Evolutionary conservation across 1,140 invertebrate species (phyloP).

Genomic region (Eriocheir sinensis): DNA sequence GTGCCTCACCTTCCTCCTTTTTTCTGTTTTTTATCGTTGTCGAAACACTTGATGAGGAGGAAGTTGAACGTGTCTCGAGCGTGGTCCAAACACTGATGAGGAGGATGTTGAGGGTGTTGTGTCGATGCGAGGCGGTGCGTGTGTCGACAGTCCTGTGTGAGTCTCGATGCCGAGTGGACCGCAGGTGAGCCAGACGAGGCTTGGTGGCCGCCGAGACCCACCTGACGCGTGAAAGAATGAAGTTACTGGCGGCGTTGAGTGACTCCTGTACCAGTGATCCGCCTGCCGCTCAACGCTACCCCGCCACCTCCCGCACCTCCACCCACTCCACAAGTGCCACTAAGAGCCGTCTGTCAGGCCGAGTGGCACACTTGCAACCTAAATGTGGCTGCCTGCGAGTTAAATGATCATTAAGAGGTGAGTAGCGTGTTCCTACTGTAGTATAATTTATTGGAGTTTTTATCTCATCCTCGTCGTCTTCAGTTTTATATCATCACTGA

Average conservation of each 20-base stretch:
- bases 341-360: slow-evolving; percentile 19
- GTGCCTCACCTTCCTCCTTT: background rate
- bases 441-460: background rate
- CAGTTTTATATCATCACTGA: background rate
- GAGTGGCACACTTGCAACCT: slow-evolving; percentile 11
- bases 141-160: background rate
- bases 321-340: background rate
- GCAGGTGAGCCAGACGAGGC: background rate
- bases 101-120: background rate
- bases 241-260: slow-evolving; percentile 3
- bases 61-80: background rate
- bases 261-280: slow-evolving; percentile 10
- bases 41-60: background rate
- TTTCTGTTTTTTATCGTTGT: background rate
- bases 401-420: slow-evolving; percentile 17
- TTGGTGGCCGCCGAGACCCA: background rate
- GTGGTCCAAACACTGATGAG: background rate
- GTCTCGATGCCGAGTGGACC: background rate
- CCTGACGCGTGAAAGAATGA: slow-evolving; percentile 9
- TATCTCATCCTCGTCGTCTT: background rate
- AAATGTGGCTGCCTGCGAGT: slow-evolving; percentile 20
- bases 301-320: background rate
- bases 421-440: no score
- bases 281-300: background rate
- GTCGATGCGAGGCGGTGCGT: background rate